Evolutionary conservation across 2,888 invertebrate genomes (phyloP), one percentile per base, ranked within the genome.

Genomic region (Mayetiola destructor): DNA sequence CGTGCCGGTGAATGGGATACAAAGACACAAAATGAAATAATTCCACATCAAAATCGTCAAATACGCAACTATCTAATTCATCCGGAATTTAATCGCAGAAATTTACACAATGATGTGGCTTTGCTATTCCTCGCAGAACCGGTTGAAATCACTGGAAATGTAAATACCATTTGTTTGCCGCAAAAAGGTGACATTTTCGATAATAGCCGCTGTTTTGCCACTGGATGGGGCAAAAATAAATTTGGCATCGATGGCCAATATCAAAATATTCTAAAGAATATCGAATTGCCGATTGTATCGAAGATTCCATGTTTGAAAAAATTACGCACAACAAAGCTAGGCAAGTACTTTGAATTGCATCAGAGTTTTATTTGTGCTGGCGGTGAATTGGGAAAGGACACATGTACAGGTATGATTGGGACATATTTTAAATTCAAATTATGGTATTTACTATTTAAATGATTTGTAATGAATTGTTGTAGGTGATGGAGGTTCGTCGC

Each of bases 301-400:
- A 73, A 69, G 16, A 59, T 59, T 5, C 61, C 59, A 12, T 77
- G 76, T 57, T 68, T 73, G 56, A 21, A 60, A 0, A 60, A 64
- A 1, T 70, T 86, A 1, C 75, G 80, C 0, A 73, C 70, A 39
- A 85, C 85, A 0, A 73, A 83, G 2, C 72, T 86, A 1, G 84
- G 85, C 0, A 69, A 71, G 1, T 72, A 75, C 66, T 86, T 84
- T 68, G 63, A 71, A 54, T 73, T 87, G 3, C 78, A 85, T 64
- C 64, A 72, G 0, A 78, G 79, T 2, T 85, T 85, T 67, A 77
- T 84, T 61, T 87, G 86, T 64, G 86, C 85, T 0, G 86, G 88
- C 1, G 52, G 86, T 0, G 85, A 85, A 0, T 81, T 81, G 0
- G 81, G 79, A 14, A 76, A 76, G 61, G 86, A 86, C 63, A 81